Evolutionary conservation across 2,888 invertebrate species (phyloP).

Genomic region (Diploptera punctata): DNA sequence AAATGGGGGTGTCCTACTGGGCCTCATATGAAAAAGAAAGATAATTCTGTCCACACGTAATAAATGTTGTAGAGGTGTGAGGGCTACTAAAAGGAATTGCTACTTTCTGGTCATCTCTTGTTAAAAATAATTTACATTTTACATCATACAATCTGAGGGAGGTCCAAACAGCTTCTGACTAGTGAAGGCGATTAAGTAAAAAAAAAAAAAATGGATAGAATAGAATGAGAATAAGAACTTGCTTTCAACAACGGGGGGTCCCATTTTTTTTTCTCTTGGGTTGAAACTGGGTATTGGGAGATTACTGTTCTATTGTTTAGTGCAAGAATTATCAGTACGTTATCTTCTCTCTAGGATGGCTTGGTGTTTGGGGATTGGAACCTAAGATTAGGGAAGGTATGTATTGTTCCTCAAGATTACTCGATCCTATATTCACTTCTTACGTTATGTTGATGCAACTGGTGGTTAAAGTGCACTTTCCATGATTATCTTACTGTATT

Average conservation of each 20-base stretch:
- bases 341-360: too few species aligned
- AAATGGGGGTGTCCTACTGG: conserved; percentile 1
- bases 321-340: too few species aligned
- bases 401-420: too few species aligned
- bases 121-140: conserved; percentile 18
- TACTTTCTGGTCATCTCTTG: conserved; percentile 12
- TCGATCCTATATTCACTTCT: too few species aligned
- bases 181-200: conserved; percentile 10
- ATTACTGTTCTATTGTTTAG: conserved; percentile 6
- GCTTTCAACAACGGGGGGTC: conserved; percentile 2
- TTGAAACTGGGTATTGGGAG: conserved; percentile 1
- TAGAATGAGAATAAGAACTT: conserved; percentile 1
- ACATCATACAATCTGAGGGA: conserved; percentile 12
- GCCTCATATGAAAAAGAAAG: background rate
- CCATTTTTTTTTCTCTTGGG: background rate
- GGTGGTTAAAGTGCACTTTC: too few species aligned
- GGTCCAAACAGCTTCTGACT: conserved; percentile 15
- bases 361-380: too few species aligned
- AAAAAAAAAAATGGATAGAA: background rate
- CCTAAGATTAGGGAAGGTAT: too few species aligned
- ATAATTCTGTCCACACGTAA: conserved; percentile 18
- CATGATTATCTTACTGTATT: too few species aligned
- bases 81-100: conserved; percentile 4
- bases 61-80: conserved; percentile 7
- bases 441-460: too few species aligned